phyloP scores from a whole-genome alignment of 2,113 vertebrate genomes.

The Burhinus oedicnemus region DNA sequence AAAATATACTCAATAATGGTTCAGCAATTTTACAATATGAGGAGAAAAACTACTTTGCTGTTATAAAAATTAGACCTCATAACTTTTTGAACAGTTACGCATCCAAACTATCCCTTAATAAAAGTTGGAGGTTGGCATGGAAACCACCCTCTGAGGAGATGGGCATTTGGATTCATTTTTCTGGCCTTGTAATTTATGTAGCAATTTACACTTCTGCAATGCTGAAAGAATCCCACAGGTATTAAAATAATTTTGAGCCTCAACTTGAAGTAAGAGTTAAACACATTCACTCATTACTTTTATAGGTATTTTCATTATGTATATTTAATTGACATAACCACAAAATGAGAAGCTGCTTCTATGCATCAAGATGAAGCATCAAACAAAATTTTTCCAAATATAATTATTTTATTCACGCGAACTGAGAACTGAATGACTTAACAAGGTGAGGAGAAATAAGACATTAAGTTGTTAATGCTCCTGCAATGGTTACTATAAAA shows the following conservation, averaged over 20 bases:
- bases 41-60: background rate
- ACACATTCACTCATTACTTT: background rate
- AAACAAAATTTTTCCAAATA: background rate
- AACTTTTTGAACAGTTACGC: background rate
- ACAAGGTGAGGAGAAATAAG: background rate
- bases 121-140: background rate
- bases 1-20: background rate
- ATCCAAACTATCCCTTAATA: background rate
- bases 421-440: background rate
- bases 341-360: background rate
- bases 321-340: background rate
- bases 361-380: conserved; percentile 2
- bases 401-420: background rate
- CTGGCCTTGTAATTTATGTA: background rate
- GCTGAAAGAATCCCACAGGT: background rate
- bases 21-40: background rate
- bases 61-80: conserved; percentile 9
- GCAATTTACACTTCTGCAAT: background rate
- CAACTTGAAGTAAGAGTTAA: background rate
- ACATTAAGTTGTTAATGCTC: background rate
- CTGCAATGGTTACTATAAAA: background rate
- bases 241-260: background rate
- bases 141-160: background rate
- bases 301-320: background rate
- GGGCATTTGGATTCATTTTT: background rate